These are phyloP conservation scores for Eulemur albifrons DNA, from an alignment of 2,797 vertebrate genomes.

Conservation along the genomic window DNA sequence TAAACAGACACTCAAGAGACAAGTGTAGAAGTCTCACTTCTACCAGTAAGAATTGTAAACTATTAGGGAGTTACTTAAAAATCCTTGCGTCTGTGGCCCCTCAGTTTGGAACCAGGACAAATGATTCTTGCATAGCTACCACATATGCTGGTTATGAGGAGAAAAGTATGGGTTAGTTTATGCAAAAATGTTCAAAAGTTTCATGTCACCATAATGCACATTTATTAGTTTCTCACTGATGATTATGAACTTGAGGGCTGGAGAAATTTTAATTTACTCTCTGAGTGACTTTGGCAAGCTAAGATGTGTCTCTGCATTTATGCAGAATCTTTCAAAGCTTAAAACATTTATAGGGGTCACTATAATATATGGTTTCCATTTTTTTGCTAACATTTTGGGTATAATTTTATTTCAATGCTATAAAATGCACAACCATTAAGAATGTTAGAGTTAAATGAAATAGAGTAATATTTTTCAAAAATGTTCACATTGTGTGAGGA, in stretches of 20 bases:
- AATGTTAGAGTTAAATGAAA: conserved; percentile 34
- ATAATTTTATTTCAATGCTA: neutral
- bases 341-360: neutral
- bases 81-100: neutral
- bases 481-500: conserved; percentile 18
- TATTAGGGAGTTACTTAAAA: neutral
- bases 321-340: neutral
- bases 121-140: neutral
- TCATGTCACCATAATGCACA: neutral
- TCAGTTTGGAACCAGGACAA: neutral
- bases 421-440: neutral
- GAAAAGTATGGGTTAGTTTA: neutral
- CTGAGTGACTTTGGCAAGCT: neutral
- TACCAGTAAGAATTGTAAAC: neutral
- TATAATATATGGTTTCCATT: neutral
- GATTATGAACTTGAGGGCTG: neutral
- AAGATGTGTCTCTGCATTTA: neutral
- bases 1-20: neutral
- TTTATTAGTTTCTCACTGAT: neutral
- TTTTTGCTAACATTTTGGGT: conserved; percentile 2
- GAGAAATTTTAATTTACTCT: neutral
- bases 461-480: conserved; percentile 28
- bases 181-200: neutral
- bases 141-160: neutral
- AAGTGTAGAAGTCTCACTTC: neutral